Conservation (phyloP, 2,888 invertebrate genomes). For the Sturmia bella region DNA sequence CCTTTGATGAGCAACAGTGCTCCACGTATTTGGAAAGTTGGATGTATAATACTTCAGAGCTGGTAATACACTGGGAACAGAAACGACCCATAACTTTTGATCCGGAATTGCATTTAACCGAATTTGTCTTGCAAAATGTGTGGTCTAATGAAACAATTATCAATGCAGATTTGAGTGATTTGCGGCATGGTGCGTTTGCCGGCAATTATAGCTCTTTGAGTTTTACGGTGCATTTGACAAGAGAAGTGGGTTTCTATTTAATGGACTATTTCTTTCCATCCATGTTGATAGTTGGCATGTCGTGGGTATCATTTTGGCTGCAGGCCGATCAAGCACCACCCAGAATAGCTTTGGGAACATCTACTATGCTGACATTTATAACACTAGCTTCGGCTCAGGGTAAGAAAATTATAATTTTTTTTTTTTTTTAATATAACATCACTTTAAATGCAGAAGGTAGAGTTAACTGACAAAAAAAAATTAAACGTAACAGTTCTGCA, state of each 20-base stretch:
- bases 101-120: constrained; percentile 89
- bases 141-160: constrained; percentile 88
- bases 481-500: too few species aligned
- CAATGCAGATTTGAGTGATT: constrained; percentile 86
- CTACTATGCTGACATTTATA: constrained; percentile 93
- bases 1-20: constrained; percentile 92
- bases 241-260: constrained; percentile 92
- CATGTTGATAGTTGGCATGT: constrained; percentile 91
- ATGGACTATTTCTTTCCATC: constrained; percentile 95
- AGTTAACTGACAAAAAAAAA: too few species aligned
- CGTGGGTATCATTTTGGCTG: constrained; percentile 95
- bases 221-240: constrained; percentile 89
- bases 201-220: constrained; percentile 91
- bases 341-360: constrained; percentile 90
- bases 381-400: constrained; percentile 91
- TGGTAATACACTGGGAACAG: constrained; percentile 89
- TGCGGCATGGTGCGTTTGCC: constrained; percentile 88
- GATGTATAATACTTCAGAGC: constrained; percentile 90
- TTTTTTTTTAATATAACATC: too few species aligned
- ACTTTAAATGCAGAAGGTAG: too few species aligned
- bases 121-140: constrained; percentile 87
- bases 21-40: constrained; percentile 91
- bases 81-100: constrained; percentile 89
- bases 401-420: constrained; percentile 46
- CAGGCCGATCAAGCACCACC: constrained; percentile 93